These are phyloP conservation scores for Chionis minor DNA, from an alignment of 2,113 vertebrate genomes.

Conservation along the genomic window DNA sequence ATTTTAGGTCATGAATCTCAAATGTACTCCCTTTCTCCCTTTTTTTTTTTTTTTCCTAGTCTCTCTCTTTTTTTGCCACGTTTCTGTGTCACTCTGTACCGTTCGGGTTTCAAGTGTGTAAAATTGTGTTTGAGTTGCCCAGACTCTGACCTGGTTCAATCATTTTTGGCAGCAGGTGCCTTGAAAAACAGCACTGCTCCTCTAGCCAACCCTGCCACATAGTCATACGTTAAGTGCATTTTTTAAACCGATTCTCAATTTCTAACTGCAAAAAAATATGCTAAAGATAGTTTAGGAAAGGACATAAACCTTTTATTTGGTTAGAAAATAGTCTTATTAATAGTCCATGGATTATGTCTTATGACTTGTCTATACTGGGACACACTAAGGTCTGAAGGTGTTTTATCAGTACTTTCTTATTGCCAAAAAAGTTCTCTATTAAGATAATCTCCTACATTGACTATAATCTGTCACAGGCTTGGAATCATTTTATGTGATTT, in stretches of 20 bases:
- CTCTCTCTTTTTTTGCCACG: neutral
- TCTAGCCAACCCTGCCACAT: neutral
- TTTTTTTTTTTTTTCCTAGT: neutral
- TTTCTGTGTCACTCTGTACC: neutral
- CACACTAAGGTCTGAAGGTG: neutral
- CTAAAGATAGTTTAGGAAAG: neutral
- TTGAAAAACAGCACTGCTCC: neutral
- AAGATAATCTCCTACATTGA: neutral
- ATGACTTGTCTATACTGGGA: neutral
- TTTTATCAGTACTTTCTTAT: neutral
- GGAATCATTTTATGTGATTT: neutral
- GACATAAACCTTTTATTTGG: neutral
- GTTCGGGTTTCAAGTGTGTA: neutral
- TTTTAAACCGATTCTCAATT: neutral
- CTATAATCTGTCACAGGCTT: neutral
- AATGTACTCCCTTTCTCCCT: neutral
- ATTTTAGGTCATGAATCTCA: neutral
- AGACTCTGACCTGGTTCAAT: too few relatives aligned
- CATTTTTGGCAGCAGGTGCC: neutral
- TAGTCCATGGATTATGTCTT: too few relatives aligned
- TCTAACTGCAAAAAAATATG: neutral
- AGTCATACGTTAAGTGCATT: fast-evolving
- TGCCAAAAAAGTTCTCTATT: neutral
- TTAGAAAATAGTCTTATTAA: neutral
- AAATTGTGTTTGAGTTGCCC: neutral